These are phyloP conservation scores for Zingel zingel DNA, from an alignment of 2,113 vertebrate species.

Conservation along the genomic window DNA sequence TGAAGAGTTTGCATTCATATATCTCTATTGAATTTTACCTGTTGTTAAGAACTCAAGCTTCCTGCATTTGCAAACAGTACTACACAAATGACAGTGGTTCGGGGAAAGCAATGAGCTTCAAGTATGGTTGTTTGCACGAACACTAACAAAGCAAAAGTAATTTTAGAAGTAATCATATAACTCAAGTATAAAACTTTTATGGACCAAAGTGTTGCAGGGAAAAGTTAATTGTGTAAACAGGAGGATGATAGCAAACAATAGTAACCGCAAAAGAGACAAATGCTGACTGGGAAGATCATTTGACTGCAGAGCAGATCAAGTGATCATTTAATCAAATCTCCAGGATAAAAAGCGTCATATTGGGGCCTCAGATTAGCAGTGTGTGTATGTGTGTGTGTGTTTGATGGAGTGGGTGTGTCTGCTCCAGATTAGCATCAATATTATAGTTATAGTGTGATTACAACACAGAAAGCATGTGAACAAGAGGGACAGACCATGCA, in stretches of 20 bases:
- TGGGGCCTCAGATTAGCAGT: slow-evolving; percentile 57
- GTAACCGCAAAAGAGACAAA: not conserved
- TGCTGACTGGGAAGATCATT: slow-evolving; percentile 16
- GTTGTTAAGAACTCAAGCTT: not conserved
- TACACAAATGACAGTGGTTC: not conserved
- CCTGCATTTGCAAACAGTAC: not conserved
- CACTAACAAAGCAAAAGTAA: not conserved
- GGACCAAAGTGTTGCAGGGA: no score
- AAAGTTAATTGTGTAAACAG: not conserved
- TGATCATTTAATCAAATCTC: slow-evolving; percentile 67
- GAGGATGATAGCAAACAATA: not conserved
- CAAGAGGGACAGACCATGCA: not conserved
- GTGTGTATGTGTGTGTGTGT: slow-evolving; percentile 39
- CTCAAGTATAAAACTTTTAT: not conserved
- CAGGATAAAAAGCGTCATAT: slow-evolving; percentile 40
- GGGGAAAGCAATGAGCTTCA: not conserved
- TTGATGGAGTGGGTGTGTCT: slow-evolving; percentile 18
- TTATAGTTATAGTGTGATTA: slow-evolving; percentile 30
- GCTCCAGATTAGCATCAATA: slow-evolving; percentile 59
- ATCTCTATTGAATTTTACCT: not conserved
- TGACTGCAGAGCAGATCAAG: slow-evolving; percentile 55
- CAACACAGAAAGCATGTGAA: slow-evolving; percentile 16
- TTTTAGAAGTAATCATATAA: not conserved
- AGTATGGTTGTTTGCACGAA: not conserved
- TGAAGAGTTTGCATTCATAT: not conserved